Evolutionary conservation across 2,888 invertebrate genomes (phyloP).

Genomic region (Limnephilus lunatus): DNA sequence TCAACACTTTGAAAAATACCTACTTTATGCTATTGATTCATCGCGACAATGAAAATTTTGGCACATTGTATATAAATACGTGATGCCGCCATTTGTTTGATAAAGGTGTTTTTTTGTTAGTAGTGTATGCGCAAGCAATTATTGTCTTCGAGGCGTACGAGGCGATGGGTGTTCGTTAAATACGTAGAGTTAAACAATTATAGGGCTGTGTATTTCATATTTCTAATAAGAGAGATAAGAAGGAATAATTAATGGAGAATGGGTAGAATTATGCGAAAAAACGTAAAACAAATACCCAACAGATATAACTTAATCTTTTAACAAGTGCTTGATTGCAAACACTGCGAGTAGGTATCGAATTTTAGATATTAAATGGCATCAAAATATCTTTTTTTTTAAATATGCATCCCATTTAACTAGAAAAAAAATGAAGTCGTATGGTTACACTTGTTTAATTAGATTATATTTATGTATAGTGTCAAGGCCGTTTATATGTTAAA

Average conservation of each 20-base stretch:
- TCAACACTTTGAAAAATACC: not conserved
- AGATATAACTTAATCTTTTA: not conserved
- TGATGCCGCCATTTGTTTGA: constrained; percentile 14
- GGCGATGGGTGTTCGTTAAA: not conserved
- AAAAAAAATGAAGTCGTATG: not conserved
- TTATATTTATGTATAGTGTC: not conserved
- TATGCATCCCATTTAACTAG: not conserved
- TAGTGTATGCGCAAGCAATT: constrained; percentile 26
- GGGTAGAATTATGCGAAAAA: not conserved
- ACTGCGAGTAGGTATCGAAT: not conserved
- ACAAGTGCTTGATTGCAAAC: not conserved
- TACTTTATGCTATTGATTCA: not conserved
- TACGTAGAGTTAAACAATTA: not conserved
- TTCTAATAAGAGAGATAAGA: not conserved
- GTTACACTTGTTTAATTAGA: not conserved
- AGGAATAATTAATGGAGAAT: not conserved
- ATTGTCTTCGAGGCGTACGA: constrained; percentile 14
- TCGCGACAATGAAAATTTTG: constrained; percentile 2
- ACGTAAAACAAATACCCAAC: not conserved
- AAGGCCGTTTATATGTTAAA: not conserved
- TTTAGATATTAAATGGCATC: too few relatives aligned
- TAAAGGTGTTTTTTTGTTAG: constrained; percentile 20
- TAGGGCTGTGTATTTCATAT: not conserved
- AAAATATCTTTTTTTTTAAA: too few relatives aligned
- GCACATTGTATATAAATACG: constrained; percentile 10